Base-by-base conservation (phyloP, 2,888 invertebrate species). In the Rhimphoctona megacephalus region DNA sequence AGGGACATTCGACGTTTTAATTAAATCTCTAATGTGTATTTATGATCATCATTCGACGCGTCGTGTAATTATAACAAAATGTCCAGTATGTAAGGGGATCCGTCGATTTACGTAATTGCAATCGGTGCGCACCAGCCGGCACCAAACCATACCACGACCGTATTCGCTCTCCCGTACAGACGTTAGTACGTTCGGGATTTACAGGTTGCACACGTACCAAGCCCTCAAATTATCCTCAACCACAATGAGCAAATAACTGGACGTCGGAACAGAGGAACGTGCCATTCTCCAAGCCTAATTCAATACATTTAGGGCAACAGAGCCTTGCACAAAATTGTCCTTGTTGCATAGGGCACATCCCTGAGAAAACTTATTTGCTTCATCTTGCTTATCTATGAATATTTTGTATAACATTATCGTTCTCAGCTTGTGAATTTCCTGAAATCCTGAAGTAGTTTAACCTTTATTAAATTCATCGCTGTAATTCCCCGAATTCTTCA, bases 161-260 rank as follows among this genome's bases (percentile, higher is more conserved):
- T 81, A 43, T 74, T 69, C 74, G 80, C 54, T 84, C 80, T 80
- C 33, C 54, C 57, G 74, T 80, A 69, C 84, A 76, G 61, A 77
- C 73, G 81, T 85, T 79, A 72, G 67, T 74, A 78, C 70, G 72
- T 76, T 61, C 69, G 74, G 74, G 81, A 84, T 86, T 84, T 82
- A 86, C 81, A 84, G 61, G 69, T 57, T 76, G 81, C 54, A 64
- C 86, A 85, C 78, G 86, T 85, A 83, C 76, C 85, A 80, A 61
- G 64, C 76, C 79, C 77, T 85, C 79, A 87, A 88, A 88, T 88
- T 89, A 88, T 88, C 87, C 85, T 74, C 64, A 74, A 69, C 86
- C 80, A 86, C 89, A 88, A 89, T 88, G 85, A 83, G 84, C 89
- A 89, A 89, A 87, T 89, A 89, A 89, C 89, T 88, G 86, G 76